Percentiles rank a stretch among this genome's conserved stretches.
phyloP scores from a whole-genome alignment of 2,113 vertebrate species.

The Gobio gobio region DNA sequence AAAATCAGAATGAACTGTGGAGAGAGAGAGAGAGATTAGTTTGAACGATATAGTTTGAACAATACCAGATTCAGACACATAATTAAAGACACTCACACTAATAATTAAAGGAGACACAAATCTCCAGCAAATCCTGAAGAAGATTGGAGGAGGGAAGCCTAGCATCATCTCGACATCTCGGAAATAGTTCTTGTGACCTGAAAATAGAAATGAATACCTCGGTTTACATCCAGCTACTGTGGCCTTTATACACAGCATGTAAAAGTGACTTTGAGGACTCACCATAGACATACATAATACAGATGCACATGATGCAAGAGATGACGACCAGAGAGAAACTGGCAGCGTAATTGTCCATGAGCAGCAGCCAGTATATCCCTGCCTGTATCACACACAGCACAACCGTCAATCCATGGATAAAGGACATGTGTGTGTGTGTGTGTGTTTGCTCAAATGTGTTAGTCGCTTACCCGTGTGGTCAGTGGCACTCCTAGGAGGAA shows the following conservation, averaged over 20 bases:
- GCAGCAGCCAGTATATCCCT: constrained; percentile 95
- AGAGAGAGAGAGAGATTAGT: not conserved
- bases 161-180: constrained; percentile 99
- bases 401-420: not conserved
- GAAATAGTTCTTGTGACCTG: constrained; percentile 95
- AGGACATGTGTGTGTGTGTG: not conserved
- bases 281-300: constrained; percentile 98
- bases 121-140: constrained; percentile 98
- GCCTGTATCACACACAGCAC: constrained; percentile 75
- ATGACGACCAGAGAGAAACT: constrained; percentile 97
- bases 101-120: constrained; percentile 96
- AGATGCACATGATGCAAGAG: constrained; percentile 98
- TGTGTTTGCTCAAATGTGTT: not conserved
- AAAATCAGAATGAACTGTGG: constrained; percentile 95
- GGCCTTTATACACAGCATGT: too few species aligned
- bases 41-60: not conserved
- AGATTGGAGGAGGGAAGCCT: constrained; percentile 93
- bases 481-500: constrained; percentile 93
- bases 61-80: not conserved
- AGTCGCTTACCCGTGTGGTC: constrained; percentile 84
- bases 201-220: not conserved
- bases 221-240: not conserved
- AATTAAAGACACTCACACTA: constrained; percentile 78
- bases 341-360: constrained; percentile 98
- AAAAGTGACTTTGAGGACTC: constrained; percentile 61